Conservation (phyloP, 2,113 vertebrate genomes). For the Chaetura pelagica region DNA sequence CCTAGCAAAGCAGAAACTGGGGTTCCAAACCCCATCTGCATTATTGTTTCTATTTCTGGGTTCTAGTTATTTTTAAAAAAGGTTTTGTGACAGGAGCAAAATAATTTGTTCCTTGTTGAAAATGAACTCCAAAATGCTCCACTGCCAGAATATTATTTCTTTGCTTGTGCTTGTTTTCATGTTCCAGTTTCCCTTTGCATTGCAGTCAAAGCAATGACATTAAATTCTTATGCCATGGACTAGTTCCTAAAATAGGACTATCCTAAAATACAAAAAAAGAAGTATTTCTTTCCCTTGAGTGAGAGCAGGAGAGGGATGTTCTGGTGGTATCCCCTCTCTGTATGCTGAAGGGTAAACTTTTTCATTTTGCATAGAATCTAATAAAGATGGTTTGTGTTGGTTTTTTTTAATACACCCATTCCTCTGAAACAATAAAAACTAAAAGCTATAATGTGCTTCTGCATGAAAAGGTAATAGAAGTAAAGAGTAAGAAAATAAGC, state of each 20-base stretch:
- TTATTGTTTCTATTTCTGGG: background rate
- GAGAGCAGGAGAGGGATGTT: background rate
- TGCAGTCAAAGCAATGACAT: background rate
- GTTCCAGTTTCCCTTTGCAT: constrained; percentile 41
- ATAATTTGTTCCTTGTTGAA: constrained; percentile 11
- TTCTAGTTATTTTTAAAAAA: background rate
- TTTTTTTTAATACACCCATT: background rate
- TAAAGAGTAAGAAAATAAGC: background rate
- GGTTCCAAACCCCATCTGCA: background rate
- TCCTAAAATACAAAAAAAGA: constrained; percentile 9
- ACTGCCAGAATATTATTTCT: constrained; percentile 7
- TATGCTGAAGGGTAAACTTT: background rate
- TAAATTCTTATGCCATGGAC: constrained; percentile 31
- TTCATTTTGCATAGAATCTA: background rate
- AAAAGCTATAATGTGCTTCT: background rate
- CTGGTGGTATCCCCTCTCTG: background rate
- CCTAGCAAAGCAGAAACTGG: background rate
- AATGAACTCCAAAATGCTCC: constrained; percentile 11
- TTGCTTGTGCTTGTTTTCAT: constrained; percentile 40
- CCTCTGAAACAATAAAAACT: background rate
- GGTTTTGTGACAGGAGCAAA: background rate
- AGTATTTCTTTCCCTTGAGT: constrained; percentile 9
- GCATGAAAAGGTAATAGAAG: background rate
- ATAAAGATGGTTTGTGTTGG: background rate
- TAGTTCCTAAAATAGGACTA: constrained; percentile 52